Percentiles rank a stretch among this genome's conserved stretches.
These are phyloP conservation scores for Sialis lutaria DNA, from an alignment of 2,888 invertebrate genomes.

Conservation along the genomic window DNA sequence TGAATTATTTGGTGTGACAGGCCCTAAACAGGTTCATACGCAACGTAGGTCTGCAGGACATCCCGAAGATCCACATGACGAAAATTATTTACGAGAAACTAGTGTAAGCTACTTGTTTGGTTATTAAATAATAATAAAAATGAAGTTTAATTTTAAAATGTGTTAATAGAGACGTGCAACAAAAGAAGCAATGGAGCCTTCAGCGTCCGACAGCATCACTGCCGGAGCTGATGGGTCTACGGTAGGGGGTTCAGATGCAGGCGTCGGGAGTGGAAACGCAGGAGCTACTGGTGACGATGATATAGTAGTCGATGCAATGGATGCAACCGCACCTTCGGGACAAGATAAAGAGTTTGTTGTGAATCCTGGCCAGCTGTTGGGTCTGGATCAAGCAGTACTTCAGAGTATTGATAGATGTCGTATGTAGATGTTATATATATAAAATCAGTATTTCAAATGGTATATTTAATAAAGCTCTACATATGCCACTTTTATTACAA, in stretches of 20 bases:
- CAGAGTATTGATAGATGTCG: slow-evolving; percentile 83
- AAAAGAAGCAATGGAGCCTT: slow-evolving; percentile 38
- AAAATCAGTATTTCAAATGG: neutral
- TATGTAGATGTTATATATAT: slow-evolving; percentile 22
- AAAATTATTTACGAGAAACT: slow-evolving; percentile 78
- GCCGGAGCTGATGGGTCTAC: slow-evolving; percentile 28
- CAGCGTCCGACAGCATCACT: slow-evolving; percentile 20
- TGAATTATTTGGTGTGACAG: slow-evolving; percentile 74
- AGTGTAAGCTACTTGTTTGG: slow-evolving; percentile 31
- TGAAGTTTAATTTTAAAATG: neutral
- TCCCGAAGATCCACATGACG: slow-evolving; percentile 87
- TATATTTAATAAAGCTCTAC: neutral
- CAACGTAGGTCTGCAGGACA: slow-evolving; percentile 54
- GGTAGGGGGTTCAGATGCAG: slow-evolving; percentile 26
- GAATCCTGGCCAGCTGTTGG: slow-evolving; percentile 63
- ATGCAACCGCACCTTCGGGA: slow-evolving; percentile 19
- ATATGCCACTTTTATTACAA: no score
- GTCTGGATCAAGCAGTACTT: slow-evolving; percentile 78
- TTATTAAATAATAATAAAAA: slow-evolving; percentile 1
- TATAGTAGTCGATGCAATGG: slow-evolving; percentile 50
- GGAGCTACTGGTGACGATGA: slow-evolving; percentile 38
- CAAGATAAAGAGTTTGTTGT: slow-evolving; percentile 44
- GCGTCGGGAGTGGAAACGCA: slow-evolving; percentile 26
- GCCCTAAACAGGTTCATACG: slow-evolving; percentile 50
- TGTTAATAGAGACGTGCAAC: slow-evolving; percentile 33